Evolutionary conservation across 2,113 vertebrate genomes (phyloP), one percentile per base, ranked within the genome.

Genomic region (Macrotis lagotis): DNA sequence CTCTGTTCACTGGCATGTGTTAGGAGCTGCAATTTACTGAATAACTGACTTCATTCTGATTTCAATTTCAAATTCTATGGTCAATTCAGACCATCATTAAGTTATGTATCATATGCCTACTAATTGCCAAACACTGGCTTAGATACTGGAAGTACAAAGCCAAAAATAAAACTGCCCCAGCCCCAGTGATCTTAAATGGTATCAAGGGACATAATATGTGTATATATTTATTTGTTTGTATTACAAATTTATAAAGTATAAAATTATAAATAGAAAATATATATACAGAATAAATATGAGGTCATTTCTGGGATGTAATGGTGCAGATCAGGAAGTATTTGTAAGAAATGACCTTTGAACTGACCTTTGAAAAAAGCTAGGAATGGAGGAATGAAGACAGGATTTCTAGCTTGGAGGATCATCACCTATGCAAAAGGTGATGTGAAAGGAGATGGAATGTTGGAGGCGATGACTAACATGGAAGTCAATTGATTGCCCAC

Each of bases 1-100:
- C 52, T 26, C 25, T 50, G 48, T 11, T 10, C 1, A 0, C 31
- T 51, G 22, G 7, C 44, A 8, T 83, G 6, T 83, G 92, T 25
- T 44, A 90, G 83, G 74, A 88, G 52, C 55, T 22, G 22, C 47
- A 49, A 16, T 24, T 31, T 51, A 28, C 53, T 0, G 0, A 51
- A 83, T 83, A 2, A 92, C 59, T 74, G 37, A 37, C 92, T 94
- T 19, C 92, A n/a, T 90, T 90, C 94, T 95, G 90, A 96, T 59
- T 90, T 93, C 91, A 55, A 50, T 37, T 83, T 95, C 0, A 2
- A 88, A 50, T 47, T 31, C 19, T 92, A 91, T 92, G 22, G n/a
- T 89, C 50, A 91, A n/a, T 52, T 89, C 66, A 11, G 66, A 7
- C 19, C 66, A 83, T 44, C 37, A 8, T 83, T 24, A 83, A 44